These are phyloP conservation scores for Montipora foliosa DNA, from an alignment of 64 coral and sea anemone species.

Conservation along the genomic window DNA sequence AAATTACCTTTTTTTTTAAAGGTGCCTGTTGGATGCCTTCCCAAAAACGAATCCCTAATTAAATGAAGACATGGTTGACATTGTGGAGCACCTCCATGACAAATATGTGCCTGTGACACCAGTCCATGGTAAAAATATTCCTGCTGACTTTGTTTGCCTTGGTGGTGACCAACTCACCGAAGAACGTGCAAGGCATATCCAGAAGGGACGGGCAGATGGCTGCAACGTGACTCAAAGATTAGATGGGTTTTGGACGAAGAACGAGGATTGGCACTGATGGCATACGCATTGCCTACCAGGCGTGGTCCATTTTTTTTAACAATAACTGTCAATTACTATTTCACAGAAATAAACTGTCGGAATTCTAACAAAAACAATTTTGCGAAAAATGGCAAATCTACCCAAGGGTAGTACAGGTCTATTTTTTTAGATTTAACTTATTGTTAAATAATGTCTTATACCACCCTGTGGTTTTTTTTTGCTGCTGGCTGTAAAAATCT, in stretches of 20 bases:
- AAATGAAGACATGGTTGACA: conserved; percentile 58
- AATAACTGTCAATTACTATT: not conserved
- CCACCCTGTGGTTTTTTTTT: too few species aligned
- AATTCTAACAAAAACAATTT: too few species aligned
- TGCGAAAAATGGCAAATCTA: too few species aligned
- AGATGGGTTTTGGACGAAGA: conserved; percentile 1
- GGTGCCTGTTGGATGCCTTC: not conserved
- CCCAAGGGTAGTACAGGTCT: too few species aligned
- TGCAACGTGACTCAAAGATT: not conserved
- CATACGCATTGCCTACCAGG: conserved; percentile 39
- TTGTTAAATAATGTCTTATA: too few species aligned
- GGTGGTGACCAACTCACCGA: conserved; percentile 50
- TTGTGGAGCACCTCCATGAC: not conserved
- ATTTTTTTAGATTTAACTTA: too few species aligned
- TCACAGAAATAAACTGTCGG: too few species aligned
- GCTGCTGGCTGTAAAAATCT: not conserved
- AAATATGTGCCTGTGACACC: not conserved
- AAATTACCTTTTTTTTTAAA: not conserved
- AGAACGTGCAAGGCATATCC: conserved; percentile 27
- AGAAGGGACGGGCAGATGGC: conserved; percentile 27
- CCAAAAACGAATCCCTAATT: conserved; percentile 28
- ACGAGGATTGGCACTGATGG: conserved; percentile 71
- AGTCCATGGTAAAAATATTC: not conserved
- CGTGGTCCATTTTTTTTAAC: not conserved
- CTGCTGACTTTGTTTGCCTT: conserved; percentile 1